Percentiles rank a stretch among this genome's conserved stretches.
Evolutionary conservation across 1,140 invertebrate genomes (phyloP).

Genomic region (Philotrypesis tridentata): DNA sequence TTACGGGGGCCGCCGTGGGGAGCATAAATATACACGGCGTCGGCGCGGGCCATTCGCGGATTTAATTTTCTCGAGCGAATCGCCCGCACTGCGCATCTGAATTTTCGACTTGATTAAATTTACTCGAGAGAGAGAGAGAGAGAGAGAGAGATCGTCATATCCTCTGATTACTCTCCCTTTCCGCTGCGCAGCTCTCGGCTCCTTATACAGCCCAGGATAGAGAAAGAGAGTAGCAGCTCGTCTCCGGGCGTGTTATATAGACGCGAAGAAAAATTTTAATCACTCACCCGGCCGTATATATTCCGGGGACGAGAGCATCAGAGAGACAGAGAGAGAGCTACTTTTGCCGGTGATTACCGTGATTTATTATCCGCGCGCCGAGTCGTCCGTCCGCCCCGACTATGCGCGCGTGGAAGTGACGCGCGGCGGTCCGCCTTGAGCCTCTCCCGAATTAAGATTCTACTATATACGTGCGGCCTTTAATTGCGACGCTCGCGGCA

Average conservation of each 20-base stretch:
- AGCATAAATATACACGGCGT: not conserved
- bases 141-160: not conserved
- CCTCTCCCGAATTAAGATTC: slow-evolving; percentile 46
- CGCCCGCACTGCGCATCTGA: not conserved
- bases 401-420: not conserved
- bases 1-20: too few relatives aligned
- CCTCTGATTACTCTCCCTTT: not conserved
- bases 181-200: not conserved
- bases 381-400: slow-evolving; percentile 20
- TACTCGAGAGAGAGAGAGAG: not conserved
- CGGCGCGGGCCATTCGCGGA: not conserved
- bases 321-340: too few relatives aligned
- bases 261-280: slow-evolving; percentile 12
- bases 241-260: not conserved
- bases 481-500: not conserved
- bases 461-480: not conserved
- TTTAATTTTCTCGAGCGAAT: not conserved
- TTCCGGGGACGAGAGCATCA: slow-evolving; percentile 41
- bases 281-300: slow-evolving; percentile 7
- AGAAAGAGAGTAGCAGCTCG: too few relatives aligned
- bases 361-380: slow-evolving; percentile 52
- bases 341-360: slow-evolving; percentile 51
- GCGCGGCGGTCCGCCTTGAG: not conserved
- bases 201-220: not conserved
- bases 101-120: slow-evolving; percentile 12